Evolutionary conservation across 2,888 invertebrate genomes (phyloP).

Genomic region (Folsomia manolachei): DNA sequence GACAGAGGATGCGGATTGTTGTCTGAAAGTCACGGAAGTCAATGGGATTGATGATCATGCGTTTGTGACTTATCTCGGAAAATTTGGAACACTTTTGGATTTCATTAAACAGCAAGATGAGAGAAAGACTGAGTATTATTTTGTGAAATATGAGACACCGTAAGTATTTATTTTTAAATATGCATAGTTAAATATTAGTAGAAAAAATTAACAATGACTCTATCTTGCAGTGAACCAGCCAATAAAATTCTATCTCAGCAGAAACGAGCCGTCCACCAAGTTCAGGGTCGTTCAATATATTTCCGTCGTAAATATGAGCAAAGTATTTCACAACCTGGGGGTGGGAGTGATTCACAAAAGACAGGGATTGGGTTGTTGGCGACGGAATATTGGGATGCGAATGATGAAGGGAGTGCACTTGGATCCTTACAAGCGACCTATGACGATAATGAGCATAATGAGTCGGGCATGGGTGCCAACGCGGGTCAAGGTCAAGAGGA

Average conservation of each 20-base stretch:
- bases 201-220: neutral
- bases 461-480: neutral
- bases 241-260: conserved; percentile 9
- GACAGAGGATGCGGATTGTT: conserved; percentile 8
- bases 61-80: neutral
- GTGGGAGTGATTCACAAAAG: neutral
- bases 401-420: neutral
- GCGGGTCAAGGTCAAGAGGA: neutral
- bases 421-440: conserved; percentile 3
- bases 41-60: neutral
- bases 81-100: conserved; percentile 1
- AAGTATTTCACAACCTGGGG: neutral
- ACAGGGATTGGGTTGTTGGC: conserved; percentile 7
- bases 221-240: conserved; percentile 10
- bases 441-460: neutral
- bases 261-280: neutral
- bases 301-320: conserved; percentile 13
- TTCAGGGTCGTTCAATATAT: conserved; percentile 11
- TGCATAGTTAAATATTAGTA: too few species aligned
- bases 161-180: neutral
- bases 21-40: conserved; percentile 7
- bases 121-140: neutral
- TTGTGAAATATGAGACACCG: conserved; percentile 1
- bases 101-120: neutral
- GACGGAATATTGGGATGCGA: conserved; percentile 2